Percentiles rank a stretch among this genome's conserved stretches.
These are phyloP conservation scores for Spongia lamella DNA, from an alignment of 37 sponge, comb jelly and placozoan species.

Conservation along the genomic window DNA sequence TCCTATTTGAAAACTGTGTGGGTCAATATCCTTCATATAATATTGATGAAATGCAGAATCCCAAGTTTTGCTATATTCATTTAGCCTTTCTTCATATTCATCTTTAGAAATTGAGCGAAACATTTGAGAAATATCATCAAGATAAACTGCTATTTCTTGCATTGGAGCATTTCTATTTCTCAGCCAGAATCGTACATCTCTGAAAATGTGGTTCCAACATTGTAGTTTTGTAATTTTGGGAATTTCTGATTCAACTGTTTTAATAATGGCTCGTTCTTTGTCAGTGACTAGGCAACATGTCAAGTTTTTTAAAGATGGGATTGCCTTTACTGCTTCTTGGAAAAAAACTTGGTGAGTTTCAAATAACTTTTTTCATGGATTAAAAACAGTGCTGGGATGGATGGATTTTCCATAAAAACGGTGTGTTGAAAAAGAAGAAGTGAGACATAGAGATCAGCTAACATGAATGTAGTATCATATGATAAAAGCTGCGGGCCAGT, in stretches of 20 bases:
- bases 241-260: neutral
- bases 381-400: no score
- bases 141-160: neutral
- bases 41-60: slow-evolving; percentile 11
- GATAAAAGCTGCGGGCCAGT: neutral
- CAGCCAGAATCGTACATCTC: slow-evolving; percentile 3
- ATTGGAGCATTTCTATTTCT: neutral
- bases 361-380: no score
- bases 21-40: slow-evolving; percentile 4
- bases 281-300: slow-evolving; percentile 11
- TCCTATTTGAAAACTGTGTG: neutral
- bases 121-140: neutral
- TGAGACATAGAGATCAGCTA: slow-evolving; percentile 34
- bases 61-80: neutral
- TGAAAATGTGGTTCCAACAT: slow-evolving; percentile 25
- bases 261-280: slow-evolving; percentile 17
- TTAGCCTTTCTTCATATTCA: neutral
- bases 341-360: no score
- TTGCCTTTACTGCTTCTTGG: neutral
- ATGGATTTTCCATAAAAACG: slow-evolving; percentile 5
- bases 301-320: slow-evolving; percentile 18
- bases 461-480: slow-evolving; percentile 28
- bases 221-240: neutral
- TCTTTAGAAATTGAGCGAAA: slow-evolving; percentile 1
- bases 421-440: slow-evolving; percentile 23